phyloP scores from a whole-genome alignment of 2,113 vertebrate genomes.

The Anoura caudifer region DNA sequence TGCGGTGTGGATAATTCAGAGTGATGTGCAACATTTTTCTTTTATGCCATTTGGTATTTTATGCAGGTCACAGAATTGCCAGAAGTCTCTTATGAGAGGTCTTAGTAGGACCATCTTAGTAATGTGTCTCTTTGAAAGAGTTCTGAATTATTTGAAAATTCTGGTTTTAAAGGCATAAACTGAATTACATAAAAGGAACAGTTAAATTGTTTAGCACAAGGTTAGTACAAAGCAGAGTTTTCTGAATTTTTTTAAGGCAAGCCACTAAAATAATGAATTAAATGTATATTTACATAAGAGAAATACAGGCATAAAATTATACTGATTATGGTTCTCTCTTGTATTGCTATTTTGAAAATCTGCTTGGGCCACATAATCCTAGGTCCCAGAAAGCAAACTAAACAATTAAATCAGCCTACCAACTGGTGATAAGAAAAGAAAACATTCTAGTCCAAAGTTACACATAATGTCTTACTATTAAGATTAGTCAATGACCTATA shows the following conservation, averaged over 20 bases:
- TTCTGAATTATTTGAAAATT: slow-evolving; percentile 35
- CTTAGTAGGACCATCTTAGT: neutral
- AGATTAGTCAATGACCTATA: neutral
- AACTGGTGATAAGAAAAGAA: neutral
- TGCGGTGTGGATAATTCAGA: slow-evolving; percentile 28
- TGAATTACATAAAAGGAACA: neutral
- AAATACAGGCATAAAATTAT: neutral
- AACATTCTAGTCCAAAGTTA: neutral
- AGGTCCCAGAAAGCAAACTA: neutral
- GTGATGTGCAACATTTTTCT: neutral
- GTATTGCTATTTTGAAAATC: neutral
- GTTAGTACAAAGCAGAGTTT: neutral
- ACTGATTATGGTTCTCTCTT: neutral
- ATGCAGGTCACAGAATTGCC: neutral
- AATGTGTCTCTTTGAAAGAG: neutral
- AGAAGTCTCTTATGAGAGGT: neutral
- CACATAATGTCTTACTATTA: neutral
- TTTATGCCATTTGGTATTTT: neutral
- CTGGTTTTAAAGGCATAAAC: neutral
- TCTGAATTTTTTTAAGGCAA: neutral
- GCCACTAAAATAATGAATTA: neutral
- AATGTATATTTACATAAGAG: slow-evolving; percentile 24
- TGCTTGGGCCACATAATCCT: neutral
- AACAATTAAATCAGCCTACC: neutral
- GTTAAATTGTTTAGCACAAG: neutral